A percentile compares a stretch with the other conserved stretches of the same genome.
These are phyloP conservation scores for Threskiornis aethiopicus DNA, from an alignment of 2,797 vertebrate species.

Conservation along the genomic window DNA sequence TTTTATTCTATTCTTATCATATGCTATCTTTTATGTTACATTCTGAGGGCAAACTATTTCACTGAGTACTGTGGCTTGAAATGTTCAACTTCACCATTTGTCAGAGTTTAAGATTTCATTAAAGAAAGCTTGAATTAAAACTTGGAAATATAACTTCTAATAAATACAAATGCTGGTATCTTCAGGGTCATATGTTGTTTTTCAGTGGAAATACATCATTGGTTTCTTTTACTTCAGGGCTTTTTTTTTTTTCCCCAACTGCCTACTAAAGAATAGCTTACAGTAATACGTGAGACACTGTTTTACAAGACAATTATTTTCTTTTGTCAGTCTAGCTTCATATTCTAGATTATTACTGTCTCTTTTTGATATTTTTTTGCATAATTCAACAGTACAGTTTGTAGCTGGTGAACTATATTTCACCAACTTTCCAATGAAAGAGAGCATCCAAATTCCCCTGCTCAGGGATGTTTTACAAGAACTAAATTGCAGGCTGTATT, in stretches of 20 bases:
- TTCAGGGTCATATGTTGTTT: neutral
- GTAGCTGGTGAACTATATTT: neutral
- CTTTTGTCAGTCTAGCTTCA: neutral
- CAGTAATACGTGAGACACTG: neutral
- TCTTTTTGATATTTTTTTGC: neutral
- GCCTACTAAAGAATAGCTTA: neutral
- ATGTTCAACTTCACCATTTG: neutral
- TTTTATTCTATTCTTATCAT: neutral
- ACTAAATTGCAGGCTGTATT: neutral
- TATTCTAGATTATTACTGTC: neutral
- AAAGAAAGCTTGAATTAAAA: neutral
- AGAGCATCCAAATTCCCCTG: neutral
- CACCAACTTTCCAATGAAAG: neutral
- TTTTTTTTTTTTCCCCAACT: neutral
- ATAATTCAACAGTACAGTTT: neutral
- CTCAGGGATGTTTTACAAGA: neutral
- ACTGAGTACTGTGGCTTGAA: neutral
- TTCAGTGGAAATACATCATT: neutral
- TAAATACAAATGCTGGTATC: neutral
- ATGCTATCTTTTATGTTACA: neutral
- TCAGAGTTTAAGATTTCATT: neutral
- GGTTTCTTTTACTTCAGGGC: neutral
- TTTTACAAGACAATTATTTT: neutral
- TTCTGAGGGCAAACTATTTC: neutral
- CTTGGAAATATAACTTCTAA: neutral